Base-by-base conservation (phyloP, 37 sponge, comb jelly and placozoan genomes). In the Chondrilla cf. caribensis region DNA sequence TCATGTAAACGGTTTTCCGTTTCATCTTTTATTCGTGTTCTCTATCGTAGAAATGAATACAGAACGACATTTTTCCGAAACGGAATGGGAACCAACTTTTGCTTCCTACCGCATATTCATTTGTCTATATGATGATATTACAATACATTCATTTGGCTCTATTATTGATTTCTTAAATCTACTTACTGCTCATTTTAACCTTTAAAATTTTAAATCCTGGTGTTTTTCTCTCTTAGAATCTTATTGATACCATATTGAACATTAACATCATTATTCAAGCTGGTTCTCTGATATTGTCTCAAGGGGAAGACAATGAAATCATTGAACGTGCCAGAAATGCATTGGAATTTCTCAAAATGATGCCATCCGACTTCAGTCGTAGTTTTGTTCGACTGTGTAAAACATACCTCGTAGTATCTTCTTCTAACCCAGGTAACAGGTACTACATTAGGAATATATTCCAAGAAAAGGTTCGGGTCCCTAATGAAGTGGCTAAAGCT, bases 401-500 rank as follows among this genome's bases (percentile, higher is more conserved):
- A 37, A 42, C 43, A 8, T 43, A 41, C 43, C 21, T 73, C 17
- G 44, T 73, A 3, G 25, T 24, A 18, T 24, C 76, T 22, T 31
- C n/a, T 24, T 2, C 39, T 2, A n/a, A n/a, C n/a, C 2, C 11
- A 41, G 76, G 25, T 18, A 14, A 19, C 1, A 39, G 44, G 38
- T 73, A 39, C 42, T 39, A 22, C 25, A 0, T 73, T 17, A 14
- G 25, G 17, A 38, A 73, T 39, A 15, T 73, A 17, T 42, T 38
- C 24, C 41, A 73, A 2, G 43, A 40, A 11, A 73, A 42, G 40
- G 44, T 40, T 31, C 24, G 25, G 15, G 21, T 39, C 2, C 24
- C 41, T 19, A 73, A 22, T 42, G 76, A 73, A 73, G 24, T 73
- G 31, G 76, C 41, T 2, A 73, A 73, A 21, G 76, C 76, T 40